Conservation (phyloP, 2,113 vertebrate genomes). For the Collichthys lucidus region DNA sequence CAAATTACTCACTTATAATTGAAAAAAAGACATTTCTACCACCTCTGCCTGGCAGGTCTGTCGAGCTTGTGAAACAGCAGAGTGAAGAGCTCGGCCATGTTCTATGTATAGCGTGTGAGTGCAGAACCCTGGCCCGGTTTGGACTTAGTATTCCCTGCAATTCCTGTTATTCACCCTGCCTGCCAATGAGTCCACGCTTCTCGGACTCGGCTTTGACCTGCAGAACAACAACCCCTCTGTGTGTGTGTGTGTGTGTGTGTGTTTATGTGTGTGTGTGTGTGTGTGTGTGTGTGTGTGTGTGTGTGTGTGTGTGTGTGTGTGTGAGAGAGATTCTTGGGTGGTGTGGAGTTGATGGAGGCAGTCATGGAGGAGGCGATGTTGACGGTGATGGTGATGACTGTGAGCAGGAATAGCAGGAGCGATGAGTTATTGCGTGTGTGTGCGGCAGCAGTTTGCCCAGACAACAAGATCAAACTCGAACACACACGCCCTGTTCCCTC, state of each 20-base stretch:
- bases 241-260: conserved; percentile 7
- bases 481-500: not conserved
- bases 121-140: conserved; percentile 32
- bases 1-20: conserved; percentile 5
- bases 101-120: conserved; percentile 48
- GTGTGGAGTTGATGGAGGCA: conserved; percentile 28
- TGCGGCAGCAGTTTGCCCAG: not conserved
- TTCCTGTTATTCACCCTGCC: conserved; percentile 55
- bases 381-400: conserved; percentile 54
- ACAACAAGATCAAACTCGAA: conserved; percentile 31
- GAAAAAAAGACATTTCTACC: conserved; percentile 13
- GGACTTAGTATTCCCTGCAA: conserved; percentile 56
- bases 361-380: conserved; percentile 35
- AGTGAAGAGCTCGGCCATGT: conserved; percentile 23
- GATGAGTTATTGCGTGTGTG: conserved; percentile 52
- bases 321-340: conserved; percentile 32
- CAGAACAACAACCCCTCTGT: conserved; percentile 39
- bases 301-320: conserved; percentile 17
- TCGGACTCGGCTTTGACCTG: conserved; percentile 47
- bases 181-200: conserved; percentile 53
- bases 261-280: conserved; percentile 8
- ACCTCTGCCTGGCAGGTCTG: not conserved
- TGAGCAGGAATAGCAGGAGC: conserved; percentile 52
- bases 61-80: not conserved
- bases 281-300: conserved; percentile 14